Conservation (phyloP, 2,113 vertebrate genomes). For the Tragulus kanchil region DNA sequence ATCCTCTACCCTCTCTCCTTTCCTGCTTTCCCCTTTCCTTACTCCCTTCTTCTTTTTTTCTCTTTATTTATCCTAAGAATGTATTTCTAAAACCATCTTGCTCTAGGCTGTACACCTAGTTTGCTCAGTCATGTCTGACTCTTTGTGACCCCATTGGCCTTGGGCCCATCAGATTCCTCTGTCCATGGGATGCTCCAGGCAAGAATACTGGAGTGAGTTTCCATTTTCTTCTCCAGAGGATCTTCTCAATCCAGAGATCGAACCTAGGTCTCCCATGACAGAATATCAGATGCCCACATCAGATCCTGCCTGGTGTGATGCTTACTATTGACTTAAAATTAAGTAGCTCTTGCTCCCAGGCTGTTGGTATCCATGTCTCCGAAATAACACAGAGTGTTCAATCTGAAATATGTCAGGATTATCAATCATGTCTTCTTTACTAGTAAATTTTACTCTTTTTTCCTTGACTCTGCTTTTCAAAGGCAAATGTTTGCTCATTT, state of each 20-base stretch:
- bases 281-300: neutral
- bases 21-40: neutral
- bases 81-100: neutral
- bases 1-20: neutral
- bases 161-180: no score
- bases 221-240: no score
- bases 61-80: neutral
- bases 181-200: no score
- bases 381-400: neutral
- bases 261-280: no score
- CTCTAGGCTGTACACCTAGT: neutral
- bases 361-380: neutral
- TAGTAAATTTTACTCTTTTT: neutral
- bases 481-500: neutral
- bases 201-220: no score
- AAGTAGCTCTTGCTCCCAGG: neutral
- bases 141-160: no score
- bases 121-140: no score
- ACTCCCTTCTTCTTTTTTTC: neutral
- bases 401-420: neutral
- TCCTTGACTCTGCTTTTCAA: neutral
- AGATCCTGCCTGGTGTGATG: neutral
- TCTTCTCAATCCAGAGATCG: no score
- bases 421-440: neutral
- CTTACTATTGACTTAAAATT: neutral